Evolutionary conservation across 2,113 vertebrate species (phyloP).

Genomic region (Neofelis nebulosa): DNA sequence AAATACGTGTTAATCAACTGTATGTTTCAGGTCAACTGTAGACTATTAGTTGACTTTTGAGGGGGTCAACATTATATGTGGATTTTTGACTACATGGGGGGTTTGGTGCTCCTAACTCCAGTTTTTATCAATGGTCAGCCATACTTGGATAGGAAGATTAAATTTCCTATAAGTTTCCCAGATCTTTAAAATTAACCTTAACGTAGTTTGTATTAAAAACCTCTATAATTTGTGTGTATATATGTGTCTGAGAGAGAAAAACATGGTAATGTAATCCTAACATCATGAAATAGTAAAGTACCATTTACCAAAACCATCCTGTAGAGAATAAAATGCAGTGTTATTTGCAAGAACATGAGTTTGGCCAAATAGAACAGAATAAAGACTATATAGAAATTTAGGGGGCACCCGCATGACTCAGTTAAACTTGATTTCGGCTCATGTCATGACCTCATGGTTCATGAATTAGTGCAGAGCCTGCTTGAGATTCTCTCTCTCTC

Average conservation of each 20-base stretch:
- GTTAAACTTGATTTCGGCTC: too few relatives aligned
- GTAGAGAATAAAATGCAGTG: neutral
- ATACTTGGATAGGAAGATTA: neutral
- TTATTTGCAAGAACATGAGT: neutral
- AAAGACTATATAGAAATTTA: neutral
- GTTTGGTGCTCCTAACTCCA: neutral
- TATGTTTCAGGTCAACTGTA: neutral
- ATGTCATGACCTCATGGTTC: too few relatives aligned
- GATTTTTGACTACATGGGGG: neutral
- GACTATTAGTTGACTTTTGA: neutral
- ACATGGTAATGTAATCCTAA: neutral
- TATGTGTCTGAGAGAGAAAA: neutral
- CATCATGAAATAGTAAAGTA: neutral
- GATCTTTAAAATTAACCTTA: neutral
- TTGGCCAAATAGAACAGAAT: neutral
- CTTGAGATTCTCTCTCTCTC: too few relatives aligned
- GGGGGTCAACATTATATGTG: neutral
- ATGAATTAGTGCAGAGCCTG: too few relatives aligned
- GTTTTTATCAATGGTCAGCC: neutral
- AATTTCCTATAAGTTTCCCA: neutral
- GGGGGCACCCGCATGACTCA: too few relatives aligned
- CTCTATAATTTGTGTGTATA: neutral
- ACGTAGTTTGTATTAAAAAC: neutral
- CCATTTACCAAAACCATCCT: neutral
- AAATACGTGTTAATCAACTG: neutral